A percentile compares a stretch with the other conserved stretches of the same genome.
Conservation (phyloP, 1,140 invertebrate species). For the Lasaia peninsularis region DNA sequence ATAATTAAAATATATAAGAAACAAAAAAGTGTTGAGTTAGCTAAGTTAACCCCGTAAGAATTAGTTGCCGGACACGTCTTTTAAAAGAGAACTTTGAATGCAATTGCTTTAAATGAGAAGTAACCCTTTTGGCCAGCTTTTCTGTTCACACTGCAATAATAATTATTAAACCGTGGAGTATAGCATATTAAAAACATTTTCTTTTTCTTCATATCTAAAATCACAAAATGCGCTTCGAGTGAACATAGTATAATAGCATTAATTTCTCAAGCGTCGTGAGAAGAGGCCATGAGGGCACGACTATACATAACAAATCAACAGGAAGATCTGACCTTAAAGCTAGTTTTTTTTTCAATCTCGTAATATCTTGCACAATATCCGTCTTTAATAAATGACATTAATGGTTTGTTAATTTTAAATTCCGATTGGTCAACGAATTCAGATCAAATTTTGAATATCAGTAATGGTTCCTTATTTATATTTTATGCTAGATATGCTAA, state of each 20-base stretch:
- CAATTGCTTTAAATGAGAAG: no score
- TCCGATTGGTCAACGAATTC: not conserved
- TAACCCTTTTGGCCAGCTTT: no score
- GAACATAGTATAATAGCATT: conserved; percentile 10
- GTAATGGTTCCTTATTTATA: not conserved
- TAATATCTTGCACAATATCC: conserved; percentile 7
- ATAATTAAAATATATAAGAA: no score
- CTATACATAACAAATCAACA: conserved; percentile 24
- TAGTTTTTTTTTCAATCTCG: conserved; percentile 7
- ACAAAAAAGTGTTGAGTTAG: not conserved
- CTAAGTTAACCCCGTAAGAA: no score
- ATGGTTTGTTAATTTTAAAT: conserved; percentile 2
- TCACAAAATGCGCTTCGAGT: not conserved
- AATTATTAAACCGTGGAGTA: not conserved
- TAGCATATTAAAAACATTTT: not conserved
- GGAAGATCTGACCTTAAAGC: conserved; percentile 22
- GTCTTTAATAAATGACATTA: not conserved
- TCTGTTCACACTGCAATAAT: no score
- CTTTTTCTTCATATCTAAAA: conserved; percentile 1
- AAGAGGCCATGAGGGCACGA: conserved; percentile 43
- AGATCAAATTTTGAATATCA: not conserved
- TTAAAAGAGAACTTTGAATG: no score
- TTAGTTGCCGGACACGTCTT: no score
- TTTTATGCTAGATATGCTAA: not conserved
- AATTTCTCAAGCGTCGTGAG: conserved; percentile 39